A percentile compares a stretch with the other conserved stretches of the same genome.
Conservation (phyloP, 2,888 invertebrate genomes). For the Melangyna quadrimaculata region DNA sequence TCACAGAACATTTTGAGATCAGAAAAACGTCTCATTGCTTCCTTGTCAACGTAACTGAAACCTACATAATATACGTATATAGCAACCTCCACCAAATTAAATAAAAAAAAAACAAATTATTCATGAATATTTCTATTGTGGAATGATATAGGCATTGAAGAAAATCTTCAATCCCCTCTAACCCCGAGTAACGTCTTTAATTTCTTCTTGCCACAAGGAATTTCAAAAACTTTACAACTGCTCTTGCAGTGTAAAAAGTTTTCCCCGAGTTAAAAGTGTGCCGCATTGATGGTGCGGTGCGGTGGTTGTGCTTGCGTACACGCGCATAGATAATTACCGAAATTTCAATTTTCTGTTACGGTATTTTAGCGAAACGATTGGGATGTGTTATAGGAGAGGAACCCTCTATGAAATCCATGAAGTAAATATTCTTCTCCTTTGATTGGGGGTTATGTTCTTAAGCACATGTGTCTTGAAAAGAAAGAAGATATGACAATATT, state of each 20-base stretch:
- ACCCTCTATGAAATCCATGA: neutral
- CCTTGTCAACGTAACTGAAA: neutral
- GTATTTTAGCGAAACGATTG: slow-evolving; percentile 31
- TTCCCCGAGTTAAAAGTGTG: slow-evolving; percentile 45
- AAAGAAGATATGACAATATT: too few relatives aligned
- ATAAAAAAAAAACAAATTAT: slow-evolving; percentile 12
- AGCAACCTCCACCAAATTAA: neutral
- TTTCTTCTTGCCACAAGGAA: slow-evolving; percentile 55
- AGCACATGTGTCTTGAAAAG: too few relatives aligned
- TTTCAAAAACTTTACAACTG: slow-evolving; percentile 65
- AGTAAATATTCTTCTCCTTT: neutral
- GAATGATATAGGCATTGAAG: slow-evolving; percentile 31
- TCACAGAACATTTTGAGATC: slow-evolving; percentile 28
- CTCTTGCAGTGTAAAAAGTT: slow-evolving; percentile 44
- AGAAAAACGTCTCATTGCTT: slow-evolving; percentile 40
- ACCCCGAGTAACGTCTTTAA: neutral
- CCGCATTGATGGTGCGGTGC: slow-evolving; percentile 18
- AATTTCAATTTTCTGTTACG: slow-evolving; percentile 65
- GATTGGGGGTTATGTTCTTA: neutral
- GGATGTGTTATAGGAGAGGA: neutral
- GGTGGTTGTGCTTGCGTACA: slow-evolving; percentile 25
- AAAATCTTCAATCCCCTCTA: neutral
- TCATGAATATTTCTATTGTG: slow-evolving; percentile 64
- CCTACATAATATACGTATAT: neutral
- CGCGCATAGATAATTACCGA: slow-evolving; percentile 69